Evolutionary conservation across 2,113 vertebrate genomes (phyloP).

Genomic region (Lepus americanus): DNA sequence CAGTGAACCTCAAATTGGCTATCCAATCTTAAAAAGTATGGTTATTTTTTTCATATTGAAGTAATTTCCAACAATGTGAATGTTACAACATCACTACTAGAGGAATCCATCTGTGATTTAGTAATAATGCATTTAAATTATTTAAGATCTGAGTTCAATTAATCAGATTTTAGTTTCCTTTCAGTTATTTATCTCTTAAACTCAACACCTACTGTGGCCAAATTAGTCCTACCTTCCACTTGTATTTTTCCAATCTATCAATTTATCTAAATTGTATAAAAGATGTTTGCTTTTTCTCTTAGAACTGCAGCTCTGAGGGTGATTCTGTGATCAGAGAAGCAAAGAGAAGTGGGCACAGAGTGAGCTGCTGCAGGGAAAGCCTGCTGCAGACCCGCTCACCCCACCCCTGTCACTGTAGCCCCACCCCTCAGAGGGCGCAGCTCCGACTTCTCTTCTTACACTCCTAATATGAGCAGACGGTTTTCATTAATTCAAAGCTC

Average conservation of each 20-base stretch:
- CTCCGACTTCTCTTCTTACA: background rate
- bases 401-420: too few relatives aligned
- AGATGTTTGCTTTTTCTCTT: background rate
- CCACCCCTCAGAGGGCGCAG: background rate
- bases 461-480: background rate
- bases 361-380: accelerated
- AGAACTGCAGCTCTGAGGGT: background rate
- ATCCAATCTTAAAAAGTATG: background rate
- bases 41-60: constrained; percentile 37
- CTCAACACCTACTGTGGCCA: background rate
- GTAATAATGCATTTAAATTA: constrained; percentile 1
- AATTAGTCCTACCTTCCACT: background rate
- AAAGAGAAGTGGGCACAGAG: too few relatives aligned
- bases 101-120: constrained; percentile 1
- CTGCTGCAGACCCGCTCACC: accelerated
- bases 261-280: background rate
- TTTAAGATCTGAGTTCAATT: background rate
- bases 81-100: background rate
- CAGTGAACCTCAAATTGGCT: background rate
- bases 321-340: background rate
- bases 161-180: background rate
- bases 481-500: background rate
- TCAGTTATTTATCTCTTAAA: constrained; percentile 53
- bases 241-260: background rate
- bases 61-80: background rate